phyloP scores from a whole-genome alignment of 2,113 vertebrate genomes.

The Syrrhaptes paradoxus region DNA sequence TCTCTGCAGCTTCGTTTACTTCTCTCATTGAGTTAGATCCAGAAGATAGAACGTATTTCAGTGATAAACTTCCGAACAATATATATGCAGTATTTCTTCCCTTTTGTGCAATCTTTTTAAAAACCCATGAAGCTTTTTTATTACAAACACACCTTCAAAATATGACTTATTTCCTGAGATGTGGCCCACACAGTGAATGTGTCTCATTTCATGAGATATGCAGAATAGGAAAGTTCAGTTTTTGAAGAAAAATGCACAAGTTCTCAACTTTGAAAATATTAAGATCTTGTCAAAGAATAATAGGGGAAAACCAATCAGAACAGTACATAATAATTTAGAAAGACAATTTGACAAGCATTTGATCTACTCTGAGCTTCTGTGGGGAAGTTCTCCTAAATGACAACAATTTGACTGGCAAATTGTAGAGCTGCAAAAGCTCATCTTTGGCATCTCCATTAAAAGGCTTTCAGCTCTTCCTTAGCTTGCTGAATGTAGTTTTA shows the following conservation, averaged over 20 bases:
- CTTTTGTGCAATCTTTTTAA: background rate
- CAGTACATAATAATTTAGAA: background rate
- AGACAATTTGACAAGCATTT: conserved; percentile 28
- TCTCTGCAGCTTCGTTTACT: conserved; percentile 10
- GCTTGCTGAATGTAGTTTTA: conserved; percentile 56
- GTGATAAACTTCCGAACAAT: background rate
- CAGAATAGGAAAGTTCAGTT: background rate
- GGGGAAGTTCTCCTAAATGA: conserved; percentile 45
- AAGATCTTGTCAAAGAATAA: conserved; percentile 1
- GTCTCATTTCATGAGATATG: background rate
- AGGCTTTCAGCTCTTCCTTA: conserved; percentile 60
- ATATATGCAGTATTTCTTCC: fast-evolving
- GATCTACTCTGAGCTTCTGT: background rate
- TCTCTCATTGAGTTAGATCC: background rate
- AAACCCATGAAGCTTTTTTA: background rate
- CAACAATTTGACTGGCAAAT: conserved; percentile 58
- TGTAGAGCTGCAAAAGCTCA: conserved; percentile 38
- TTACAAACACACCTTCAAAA: background rate
- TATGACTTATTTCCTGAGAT: background rate
- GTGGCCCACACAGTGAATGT: background rate
- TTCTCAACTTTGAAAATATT: background rate
- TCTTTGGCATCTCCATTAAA: conserved; percentile 61
- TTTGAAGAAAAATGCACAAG: background rate
- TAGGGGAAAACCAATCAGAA: background rate
- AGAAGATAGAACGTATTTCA: background rate